phyloP scores from a whole-genome alignment of 2,888 invertebrate species.

The Lasioglossum figueresi region DNA sequence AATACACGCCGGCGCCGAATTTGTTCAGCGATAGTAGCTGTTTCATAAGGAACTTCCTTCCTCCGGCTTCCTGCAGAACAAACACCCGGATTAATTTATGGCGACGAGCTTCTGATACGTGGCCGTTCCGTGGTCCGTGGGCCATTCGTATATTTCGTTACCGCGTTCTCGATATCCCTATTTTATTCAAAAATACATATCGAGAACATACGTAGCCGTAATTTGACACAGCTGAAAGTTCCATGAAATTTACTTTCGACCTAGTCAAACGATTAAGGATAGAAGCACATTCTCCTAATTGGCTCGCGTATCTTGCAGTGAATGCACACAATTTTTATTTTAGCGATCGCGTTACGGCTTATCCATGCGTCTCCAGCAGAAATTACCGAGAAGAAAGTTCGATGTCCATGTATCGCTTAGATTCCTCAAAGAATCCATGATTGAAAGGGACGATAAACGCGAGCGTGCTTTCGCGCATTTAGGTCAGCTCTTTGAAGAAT shows the following conservation, averaged over 20 bases:
- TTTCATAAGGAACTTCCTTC: conserved; percentile 1
- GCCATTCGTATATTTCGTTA: background rate
- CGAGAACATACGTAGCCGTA: background rate
- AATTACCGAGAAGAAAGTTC: background rate
- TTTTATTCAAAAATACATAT: background rate
- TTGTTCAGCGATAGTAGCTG: background rate
- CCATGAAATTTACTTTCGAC: no score
- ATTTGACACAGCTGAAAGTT: no score
- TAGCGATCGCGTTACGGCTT: background rate
- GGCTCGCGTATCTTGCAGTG: no score
- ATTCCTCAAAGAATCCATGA: background rate
- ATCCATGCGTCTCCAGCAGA: background rate
- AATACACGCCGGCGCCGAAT: background rate
- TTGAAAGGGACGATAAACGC: conserved; percentile 13
- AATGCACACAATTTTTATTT: no score
- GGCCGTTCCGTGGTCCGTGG: background rate
- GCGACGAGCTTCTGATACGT: background rate
- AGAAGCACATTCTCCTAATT: no score
- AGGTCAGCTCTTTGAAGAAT: conserved; percentile 39
- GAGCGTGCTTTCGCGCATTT: conserved; percentile 10
- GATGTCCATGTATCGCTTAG: background rate
- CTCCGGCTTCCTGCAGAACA: background rate
- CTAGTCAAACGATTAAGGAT: no score
- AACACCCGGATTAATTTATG: background rate
- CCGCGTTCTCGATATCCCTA: background rate